phyloP scores from a whole-genome alignment of 2,888 invertebrate genomes.

The Troides aeacus region DNA sequence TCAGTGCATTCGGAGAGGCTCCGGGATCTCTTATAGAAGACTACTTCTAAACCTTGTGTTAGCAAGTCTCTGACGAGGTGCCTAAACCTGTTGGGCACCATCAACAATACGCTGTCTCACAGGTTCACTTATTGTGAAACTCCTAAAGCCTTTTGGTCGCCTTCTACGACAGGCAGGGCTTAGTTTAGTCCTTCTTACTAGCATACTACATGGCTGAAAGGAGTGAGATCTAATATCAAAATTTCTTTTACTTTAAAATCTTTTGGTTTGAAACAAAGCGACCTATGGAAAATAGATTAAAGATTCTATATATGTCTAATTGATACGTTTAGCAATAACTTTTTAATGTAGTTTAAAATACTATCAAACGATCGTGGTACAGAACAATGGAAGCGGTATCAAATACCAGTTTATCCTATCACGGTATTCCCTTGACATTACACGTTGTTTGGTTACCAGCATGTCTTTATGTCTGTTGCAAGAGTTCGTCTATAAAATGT shows the following conservation, averaged over 20 bases:
- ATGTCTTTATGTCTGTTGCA: constrained; percentile 19
- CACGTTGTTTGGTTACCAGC: constrained; percentile 37
- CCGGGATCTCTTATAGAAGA: too few relatives aligned
- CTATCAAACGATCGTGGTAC: background rate
- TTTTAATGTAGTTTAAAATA: constrained; percentile 4
- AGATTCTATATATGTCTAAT: background rate
- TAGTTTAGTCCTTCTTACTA: too few relatives aligned
- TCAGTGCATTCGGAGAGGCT: too few relatives aligned
- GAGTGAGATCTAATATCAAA: background rate
- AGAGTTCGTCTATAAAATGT: constrained; percentile 21
- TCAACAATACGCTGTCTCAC: too few relatives aligned
- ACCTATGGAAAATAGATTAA: background rate
- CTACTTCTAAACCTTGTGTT: too few relatives aligned
- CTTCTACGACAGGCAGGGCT: too few relatives aligned
- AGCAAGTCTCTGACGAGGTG: too few relatives aligned
- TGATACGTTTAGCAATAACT: background rate
- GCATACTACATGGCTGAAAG: too few relatives aligned
- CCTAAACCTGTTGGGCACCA: too few relatives aligned
- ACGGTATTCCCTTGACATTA: constrained; percentile 61
- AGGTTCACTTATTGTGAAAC: too few relatives aligned
- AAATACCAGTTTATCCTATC: constrained; percentile 46
- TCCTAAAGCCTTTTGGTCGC: too few relatives aligned
- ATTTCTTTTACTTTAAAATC: background rate
- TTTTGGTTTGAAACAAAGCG: background rate
- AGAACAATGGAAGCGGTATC: constrained; percentile 21